Conservation (phyloP, 1,140 invertebrate genomes). For the Leptinotarsa lineolata region DNA sequence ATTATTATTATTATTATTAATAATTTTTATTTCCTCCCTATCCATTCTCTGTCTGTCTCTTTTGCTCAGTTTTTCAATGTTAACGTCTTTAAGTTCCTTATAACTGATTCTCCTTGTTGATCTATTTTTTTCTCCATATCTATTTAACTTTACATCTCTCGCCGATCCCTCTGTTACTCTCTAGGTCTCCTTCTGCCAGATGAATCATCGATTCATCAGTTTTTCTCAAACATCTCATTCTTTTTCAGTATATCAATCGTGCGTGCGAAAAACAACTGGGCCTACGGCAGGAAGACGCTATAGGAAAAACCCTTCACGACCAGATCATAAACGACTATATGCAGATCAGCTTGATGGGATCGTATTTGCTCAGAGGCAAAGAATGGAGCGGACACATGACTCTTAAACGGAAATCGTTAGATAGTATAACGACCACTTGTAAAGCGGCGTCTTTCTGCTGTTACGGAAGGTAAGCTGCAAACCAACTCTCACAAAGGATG, state of each 20-base stretch:
- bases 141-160: too few relatives aligned
- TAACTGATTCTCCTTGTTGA: too few relatives aligned
- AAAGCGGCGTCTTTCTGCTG: constrained; percentile 72
- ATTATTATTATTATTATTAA: too few relatives aligned
- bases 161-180: too few relatives aligned
- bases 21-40: too few relatives aligned
- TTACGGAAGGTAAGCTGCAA: constrained; percentile 60
- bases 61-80: too few relatives aligned
- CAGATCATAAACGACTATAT: constrained; percentile 62
- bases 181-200: too few relatives aligned
- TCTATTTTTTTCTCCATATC: too few relatives aligned
- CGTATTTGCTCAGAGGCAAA: constrained; percentile 72
- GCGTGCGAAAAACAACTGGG: constrained; percentile 77
- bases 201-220: too few relatives aligned
- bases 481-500: background rate
- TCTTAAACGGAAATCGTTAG: constrained; percentile 78
- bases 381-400: constrained; percentile 87
- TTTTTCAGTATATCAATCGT: constrained; percentile 77
- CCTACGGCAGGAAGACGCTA: constrained; percentile 74
- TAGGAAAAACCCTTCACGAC: constrained; percentile 72
- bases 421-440: constrained; percentile 78
- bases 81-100: too few relatives aligned
- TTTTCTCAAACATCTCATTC: too few relatives aligned
- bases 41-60: too few relatives aligned
- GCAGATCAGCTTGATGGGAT: constrained; percentile 66